phyloP scores from a whole-genome alignment of 2,113 vertebrate species.

The Baryphthengus martii region DNA sequence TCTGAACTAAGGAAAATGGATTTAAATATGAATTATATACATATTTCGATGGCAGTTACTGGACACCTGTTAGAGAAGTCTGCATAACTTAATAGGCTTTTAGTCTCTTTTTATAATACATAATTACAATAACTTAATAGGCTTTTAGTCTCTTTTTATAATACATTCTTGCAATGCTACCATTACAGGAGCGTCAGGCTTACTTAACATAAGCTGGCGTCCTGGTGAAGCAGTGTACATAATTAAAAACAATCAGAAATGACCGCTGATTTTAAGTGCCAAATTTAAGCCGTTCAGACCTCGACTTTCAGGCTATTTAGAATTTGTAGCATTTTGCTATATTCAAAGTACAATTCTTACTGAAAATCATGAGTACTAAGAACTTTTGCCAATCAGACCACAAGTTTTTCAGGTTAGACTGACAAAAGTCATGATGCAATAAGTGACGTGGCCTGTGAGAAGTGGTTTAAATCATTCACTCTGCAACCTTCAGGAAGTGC shows the following conservation, averaged over 20 bases:
- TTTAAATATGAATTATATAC: not conserved
- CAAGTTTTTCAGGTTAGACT: not conserved
- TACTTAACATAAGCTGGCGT: not conserved
- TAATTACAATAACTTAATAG: not conserved
- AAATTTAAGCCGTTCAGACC: not conserved
- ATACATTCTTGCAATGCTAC: not conserved
- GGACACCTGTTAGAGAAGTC: not conserved
- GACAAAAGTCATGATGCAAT: not conserved
- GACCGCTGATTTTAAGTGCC: not conserved
- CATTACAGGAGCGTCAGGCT: not conserved
- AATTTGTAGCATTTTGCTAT: not conserved
- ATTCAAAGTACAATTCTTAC: not conserved
- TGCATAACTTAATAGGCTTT: not conserved
- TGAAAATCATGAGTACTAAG: not conserved
- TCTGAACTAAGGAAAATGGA: not conserved
- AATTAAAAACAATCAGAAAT: not conserved
- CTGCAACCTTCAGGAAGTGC: not conserved
- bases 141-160: not conserved
- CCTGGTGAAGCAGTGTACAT: not conserved
- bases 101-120: not conserved
- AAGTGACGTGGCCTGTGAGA: not conserved
- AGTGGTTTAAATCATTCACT: not conserved
- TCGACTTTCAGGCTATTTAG: not conserved
- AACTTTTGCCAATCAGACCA: not conserved
- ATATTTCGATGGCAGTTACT: not conserved